Conservation (phyloP, 2,888 invertebrate genomes). For the Venustoraphidia nigricollis region DNA sequence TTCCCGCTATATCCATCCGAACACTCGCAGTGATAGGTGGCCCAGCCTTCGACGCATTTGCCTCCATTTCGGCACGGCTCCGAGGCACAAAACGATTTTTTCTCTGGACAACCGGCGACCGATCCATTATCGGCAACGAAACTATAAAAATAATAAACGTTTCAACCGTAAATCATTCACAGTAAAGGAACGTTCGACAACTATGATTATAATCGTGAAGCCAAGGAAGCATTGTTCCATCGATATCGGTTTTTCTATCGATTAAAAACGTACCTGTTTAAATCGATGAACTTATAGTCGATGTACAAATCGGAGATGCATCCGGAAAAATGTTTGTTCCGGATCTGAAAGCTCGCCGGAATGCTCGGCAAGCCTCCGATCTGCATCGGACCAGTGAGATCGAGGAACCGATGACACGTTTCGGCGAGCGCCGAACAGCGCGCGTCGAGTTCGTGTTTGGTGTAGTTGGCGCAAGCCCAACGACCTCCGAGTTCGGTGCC, state of each 20-base stretch:
- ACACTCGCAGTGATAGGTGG: conserved; percentile 75
- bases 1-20: conserved; percentile 77
- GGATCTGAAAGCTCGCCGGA: conserved; percentile 61
- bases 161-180: not conserved
- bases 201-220: no score
- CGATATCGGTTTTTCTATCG: not conserved
- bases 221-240: no score
- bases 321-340: conserved; percentile 70
- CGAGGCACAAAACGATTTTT: conserved; percentile 64
- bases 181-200: not conserved
- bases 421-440: conserved; percentile 61
- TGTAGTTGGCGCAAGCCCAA: conserved; percentile 73
- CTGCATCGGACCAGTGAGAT: conserved; percentile 84
- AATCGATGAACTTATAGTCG: conserved; percentile 73
- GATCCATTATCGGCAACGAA: conserved; percentile 86
- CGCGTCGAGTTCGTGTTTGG: conserved; percentile 54
- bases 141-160: conserved; percentile 24
- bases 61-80: conserved; percentile 83
- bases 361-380: conserved; percentile 80
- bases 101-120: conserved; percentile 73
- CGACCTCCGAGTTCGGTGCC: conserved; percentile 52
- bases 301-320: conserved; percentile 81
- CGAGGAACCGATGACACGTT: conserved; percentile 75
- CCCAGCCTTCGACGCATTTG: conserved; percentile 76
- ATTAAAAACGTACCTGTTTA: conserved; percentile 44